Evolutionary conservation across 2,888 invertebrate genomes (phyloP), one percentile per base, ranked within the genome.

Genomic region (Elaeidobius kamerunicus): DNA sequence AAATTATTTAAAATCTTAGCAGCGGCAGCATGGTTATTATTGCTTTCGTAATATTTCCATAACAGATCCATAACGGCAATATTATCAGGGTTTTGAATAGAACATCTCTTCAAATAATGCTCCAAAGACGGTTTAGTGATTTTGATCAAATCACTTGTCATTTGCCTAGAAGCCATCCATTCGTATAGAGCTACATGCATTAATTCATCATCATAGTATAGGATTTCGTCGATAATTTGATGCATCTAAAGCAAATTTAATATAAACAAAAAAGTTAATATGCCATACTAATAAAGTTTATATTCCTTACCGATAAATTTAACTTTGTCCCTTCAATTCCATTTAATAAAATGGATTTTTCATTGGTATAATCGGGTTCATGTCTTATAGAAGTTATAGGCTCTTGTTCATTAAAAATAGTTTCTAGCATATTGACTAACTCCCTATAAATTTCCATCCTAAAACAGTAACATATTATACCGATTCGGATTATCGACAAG

Each of bases 41-140:
- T 87, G 69, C 88, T 88, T 73, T 98, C 96, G 67, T 97, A 94
- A 70, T 90, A 95, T 73, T 93, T 93, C 97, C 98, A 98, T 49
- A 98, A 75, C 59, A 98, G 75, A 70, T 96, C 92, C 59, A 88
- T 79, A 9, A 67, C 60, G 4, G 57, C 52, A 3, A 62, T 55
- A 51, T 65, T 60, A 40, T 85, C 79, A 6, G 83, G 80, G 69
- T 77, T 75, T 49, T 76, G 75, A 56, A 73, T 77, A 41, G 77
- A 80, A 45, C 74, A 80, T 74, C 77, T 76, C 43, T 78, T 80
- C 36, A 94, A 75, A 72, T 88, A 93, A 18, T 82, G 78, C 70
- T 93, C 91, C 38, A 94, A 75, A 7, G 86, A 88, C 1, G 85
- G 77, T 32, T 84, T 81, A 9, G 82, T 81, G 1, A 84, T 76